Evolutionary conservation across 2,113 vertebrate genomes (phyloP), one percentile per base, ranked within the genome.

Genomic region (Quiscalus mexicanus): DNA sequence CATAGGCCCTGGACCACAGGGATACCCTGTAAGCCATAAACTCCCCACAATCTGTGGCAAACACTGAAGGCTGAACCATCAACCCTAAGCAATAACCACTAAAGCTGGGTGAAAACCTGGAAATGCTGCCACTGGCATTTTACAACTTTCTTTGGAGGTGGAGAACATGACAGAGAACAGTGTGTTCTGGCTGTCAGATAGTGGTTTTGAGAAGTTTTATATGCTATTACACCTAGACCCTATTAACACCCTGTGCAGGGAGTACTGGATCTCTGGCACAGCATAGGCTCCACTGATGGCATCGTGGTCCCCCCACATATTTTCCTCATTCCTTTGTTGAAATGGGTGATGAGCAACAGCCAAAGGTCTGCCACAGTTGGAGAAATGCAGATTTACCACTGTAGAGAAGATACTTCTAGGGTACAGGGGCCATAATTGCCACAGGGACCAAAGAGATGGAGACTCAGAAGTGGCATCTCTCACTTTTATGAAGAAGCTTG

Each of bases 171-270:
- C 45, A 60, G 53, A 73, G n/a, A 53, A 23, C 27, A 37, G 35
- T 50, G 56, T 41, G 9, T 79, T 75, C 45, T 75, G 62, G 33
- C 23, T 56, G 30, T 19, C 30, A 65, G 59, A 37, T 8, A 16
- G 15, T 47, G 23, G 37, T 79, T 79, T 28, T 70, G 84, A 69
- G 33, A 74, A 60, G 14, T 42, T 60, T 79, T 27, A 27, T 13
- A 14, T 44, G 4, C 27, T n/a, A 18, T 41, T 62, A 59, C 27
- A n/a, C 9, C n/a, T 53, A 30, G 5, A 25, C 8, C 53, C n/a
- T 47, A 2, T n/a, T 45, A 68, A 68, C 30, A n/a, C 8, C 11
- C n/a, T 0, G 0, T 15, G 28, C 0, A 0, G 20, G 8, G 19
- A 13, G 16, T 39, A 60, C 33, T 39, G 39, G 53, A 30, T 37